Conservation (phyloP, 2,113 vertebrate genomes). For the Notothenia rossii region DNA sequence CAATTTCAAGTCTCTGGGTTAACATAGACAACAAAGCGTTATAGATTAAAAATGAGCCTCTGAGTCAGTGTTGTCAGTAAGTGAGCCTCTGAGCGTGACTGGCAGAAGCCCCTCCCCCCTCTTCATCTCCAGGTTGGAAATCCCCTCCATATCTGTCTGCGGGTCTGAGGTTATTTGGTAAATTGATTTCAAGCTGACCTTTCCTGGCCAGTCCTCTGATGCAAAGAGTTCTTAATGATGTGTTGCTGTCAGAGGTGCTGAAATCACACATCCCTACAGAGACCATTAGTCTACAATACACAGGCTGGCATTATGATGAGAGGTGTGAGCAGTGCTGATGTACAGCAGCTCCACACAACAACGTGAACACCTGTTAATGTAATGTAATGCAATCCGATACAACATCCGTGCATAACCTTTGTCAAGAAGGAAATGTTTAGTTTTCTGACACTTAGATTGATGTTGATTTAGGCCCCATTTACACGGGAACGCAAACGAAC, state of each 20-base stretch:
- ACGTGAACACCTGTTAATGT: slow-evolving; percentile 54
- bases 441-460: background rate
- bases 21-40: background rate
- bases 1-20: background rate
- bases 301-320: slow-evolving; percentile 44
- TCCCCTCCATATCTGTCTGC: slow-evolving; percentile 9
- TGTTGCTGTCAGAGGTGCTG: slow-evolving; percentile 82
- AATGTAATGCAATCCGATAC: slow-evolving; percentile 26
- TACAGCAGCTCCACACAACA: slow-evolving; percentile 36
- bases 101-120: slow-evolving; percentile 24
- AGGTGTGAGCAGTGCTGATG: slow-evolving; percentile 19
- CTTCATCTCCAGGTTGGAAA: slow-evolving; percentile 55
- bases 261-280: slow-evolving; percentile 68
- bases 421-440: background rate
- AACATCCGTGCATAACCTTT: background rate
- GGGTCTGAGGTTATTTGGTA: slow-evolving; percentile 62
- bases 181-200: slow-evolving; percentile 79
- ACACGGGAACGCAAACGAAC: no score
- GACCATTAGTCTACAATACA: slow-evolving; percentile 47
- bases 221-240: slow-evolving; percentile 78
- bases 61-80: slow-evolving; percentile 11
- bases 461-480: background rate
- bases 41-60: background rate
- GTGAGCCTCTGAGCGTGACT: slow-evolving; percentile 1
- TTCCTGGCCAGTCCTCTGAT: slow-evolving; percentile 57